Conservation (phyloP, 2,888 invertebrate genomes). For the Galerucella pusilla region DNA sequence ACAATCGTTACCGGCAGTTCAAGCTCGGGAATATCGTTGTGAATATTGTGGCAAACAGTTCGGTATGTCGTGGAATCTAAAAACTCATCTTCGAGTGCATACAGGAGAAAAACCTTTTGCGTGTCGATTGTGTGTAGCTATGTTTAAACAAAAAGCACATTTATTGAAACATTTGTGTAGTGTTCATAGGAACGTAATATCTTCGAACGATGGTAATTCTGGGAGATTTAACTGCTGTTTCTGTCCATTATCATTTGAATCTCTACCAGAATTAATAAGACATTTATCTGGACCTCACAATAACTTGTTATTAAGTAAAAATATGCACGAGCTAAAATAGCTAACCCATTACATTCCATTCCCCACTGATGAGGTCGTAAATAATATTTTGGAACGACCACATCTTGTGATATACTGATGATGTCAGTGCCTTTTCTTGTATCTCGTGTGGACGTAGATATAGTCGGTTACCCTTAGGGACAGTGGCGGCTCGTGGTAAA, state of each 20-base stretch:
- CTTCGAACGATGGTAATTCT: constrained; percentile 81
- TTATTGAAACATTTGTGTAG: constrained; percentile 88
- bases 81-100: constrained; percentile 88
- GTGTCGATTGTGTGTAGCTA: constrained; percentile 88
- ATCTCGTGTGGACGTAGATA: constrained; percentile 50
- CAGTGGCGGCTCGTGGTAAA: too few species aligned
- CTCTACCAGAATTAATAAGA: constrained; percentile 85
- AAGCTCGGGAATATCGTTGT: constrained; percentile 87
- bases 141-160: constrained; percentile 93
- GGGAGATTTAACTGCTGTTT: constrained; percentile 88
- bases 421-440: constrained; percentile 55
- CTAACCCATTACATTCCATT: constrained; percentile 51
- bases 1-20: constrained; percentile 62
- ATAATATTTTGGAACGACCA: constrained; percentile 54
- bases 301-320: constrained; percentile 87
- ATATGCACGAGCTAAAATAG: constrained; percentile 73
- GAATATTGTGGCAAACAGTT: constrained; percentile 92
- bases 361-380: constrained; percentile 55
- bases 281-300: constrained; percentile 91
- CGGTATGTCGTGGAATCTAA: constrained; percentile 93
- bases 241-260: constrained; percentile 87
- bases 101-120: constrained; percentile 92
- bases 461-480: constrained; percentile 55
- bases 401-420: constrained; percentile 56
- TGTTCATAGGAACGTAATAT: constrained; percentile 89